Percentiles rank a stretch among this genome's conserved stretches.
Conservation (phyloP, 2,888 invertebrate species). For the Erannis defoliaria region DNA sequence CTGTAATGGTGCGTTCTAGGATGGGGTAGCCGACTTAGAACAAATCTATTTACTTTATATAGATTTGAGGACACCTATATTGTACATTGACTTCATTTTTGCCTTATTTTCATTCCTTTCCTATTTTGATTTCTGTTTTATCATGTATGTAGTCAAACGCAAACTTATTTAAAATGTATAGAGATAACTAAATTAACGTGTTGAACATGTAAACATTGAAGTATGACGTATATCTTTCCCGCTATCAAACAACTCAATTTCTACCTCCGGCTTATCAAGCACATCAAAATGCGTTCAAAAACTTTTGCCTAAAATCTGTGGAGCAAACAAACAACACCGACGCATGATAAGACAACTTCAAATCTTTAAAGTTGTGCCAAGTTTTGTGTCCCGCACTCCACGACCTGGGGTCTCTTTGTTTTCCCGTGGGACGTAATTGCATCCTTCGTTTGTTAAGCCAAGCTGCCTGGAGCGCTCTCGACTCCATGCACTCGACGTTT, state of each 20-base stretch:
- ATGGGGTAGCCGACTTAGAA: too few species aligned
- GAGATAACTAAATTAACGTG: too few species aligned
- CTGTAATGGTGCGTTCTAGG: too few species aligned
- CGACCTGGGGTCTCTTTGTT: constrained; percentile 38
- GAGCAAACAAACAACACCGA: neutral
- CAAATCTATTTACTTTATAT: too few species aligned
- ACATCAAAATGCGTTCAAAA: neutral
- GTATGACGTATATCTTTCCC: too few species aligned
- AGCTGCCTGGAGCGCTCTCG: constrained; percentile 18
- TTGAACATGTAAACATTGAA: too few species aligned
- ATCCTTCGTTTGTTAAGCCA: constrained; percentile 43
- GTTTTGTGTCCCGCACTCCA: constrained; percentile 34
- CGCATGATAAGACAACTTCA: constrained; percentile 2
- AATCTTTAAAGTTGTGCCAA: constrained; percentile 10
- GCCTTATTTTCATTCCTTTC: too few species aligned
- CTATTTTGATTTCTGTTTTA: too few species aligned
- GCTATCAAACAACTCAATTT: neutral
- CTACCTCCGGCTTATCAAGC: neutral
- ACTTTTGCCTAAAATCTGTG: neutral
- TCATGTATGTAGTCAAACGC: too few species aligned
- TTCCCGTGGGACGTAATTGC: constrained; percentile 45
- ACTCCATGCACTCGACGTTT: constrained; percentile 12
- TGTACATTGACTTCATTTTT: too few species aligned
- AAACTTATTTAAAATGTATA: too few species aligned
- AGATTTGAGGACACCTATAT: too few species aligned